These are phyloP conservation scores for Anguilla japonica DNA, from an alignment of 2,113 vertebrate genomes.

Conservation along the genomic window DNA sequence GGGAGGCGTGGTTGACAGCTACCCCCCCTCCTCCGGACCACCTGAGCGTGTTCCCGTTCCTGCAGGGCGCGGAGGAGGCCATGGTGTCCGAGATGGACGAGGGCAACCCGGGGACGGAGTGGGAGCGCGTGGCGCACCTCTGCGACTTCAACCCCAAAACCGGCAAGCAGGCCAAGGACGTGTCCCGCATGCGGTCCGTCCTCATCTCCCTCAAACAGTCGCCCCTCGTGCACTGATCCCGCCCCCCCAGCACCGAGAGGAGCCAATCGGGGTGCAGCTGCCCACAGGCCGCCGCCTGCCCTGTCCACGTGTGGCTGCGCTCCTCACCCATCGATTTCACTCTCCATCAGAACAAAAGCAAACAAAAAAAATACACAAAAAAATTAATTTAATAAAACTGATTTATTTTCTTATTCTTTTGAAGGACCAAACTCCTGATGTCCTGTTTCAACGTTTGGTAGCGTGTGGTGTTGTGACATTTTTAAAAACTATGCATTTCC, in stretches of 20 bases:
- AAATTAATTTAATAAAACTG: neutral
- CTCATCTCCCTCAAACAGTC: slow-evolving; percentile 97
- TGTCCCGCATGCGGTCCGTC: slow-evolving; percentile 97
- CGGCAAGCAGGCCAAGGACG: slow-evolving; percentile 97
- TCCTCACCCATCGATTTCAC: neutral
- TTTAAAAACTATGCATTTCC: slow-evolving; percentile 8
- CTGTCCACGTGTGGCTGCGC: neutral
- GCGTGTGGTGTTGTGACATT: neutral
- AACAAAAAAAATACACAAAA: neutral
- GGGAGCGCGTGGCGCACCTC: slow-evolving; percentile 94
- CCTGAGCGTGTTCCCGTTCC: slow-evolving; percentile 18
- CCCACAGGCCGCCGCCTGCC: neutral
- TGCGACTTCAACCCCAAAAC: slow-evolving; percentile 99
- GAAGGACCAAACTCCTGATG: slow-evolving; percentile 10
- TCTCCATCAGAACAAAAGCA: neutral
- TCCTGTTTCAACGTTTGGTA: neutral
- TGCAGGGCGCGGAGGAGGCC: slow-evolving; percentile 95
- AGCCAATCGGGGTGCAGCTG: slow-evolving; percentile 30
- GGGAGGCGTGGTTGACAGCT: neutral
- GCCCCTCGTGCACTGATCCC: slow-evolving; percentile 84
- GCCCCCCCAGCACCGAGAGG: slow-evolving; percentile 17
- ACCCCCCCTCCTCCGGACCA: too few species aligned
- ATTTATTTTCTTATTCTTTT: slow-evolving; percentile 14
- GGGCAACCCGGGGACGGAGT: slow-evolving; percentile 88
- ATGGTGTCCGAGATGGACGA: slow-evolving; percentile 92